Conservation (phyloP, 1,140 invertebrate genomes). For the Aphis gossypii region DNA sequence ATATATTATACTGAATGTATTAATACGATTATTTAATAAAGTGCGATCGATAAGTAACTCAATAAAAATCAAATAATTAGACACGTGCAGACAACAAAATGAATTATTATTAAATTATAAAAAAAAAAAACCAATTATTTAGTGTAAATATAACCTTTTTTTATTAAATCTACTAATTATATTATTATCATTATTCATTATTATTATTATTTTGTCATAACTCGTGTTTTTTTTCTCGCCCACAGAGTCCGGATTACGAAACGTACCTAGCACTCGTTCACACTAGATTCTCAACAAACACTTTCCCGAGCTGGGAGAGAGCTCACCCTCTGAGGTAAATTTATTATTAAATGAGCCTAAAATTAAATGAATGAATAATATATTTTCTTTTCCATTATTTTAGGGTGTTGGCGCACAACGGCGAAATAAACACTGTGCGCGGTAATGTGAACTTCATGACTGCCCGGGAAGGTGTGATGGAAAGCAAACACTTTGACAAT, state of each 20-base stretch:
- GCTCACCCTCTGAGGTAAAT: slow-evolving; percentile 94
- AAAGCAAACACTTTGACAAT: slow-evolving; percentile 82
- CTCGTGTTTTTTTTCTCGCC: background rate
- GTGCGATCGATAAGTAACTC: no score
- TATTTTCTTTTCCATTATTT: background rate
- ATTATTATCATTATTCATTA: no score
- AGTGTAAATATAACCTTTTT: background rate
- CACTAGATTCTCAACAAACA: slow-evolving; percentile 97
- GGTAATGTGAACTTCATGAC: slow-evolving; percentile 99
- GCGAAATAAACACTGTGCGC: slow-evolving; percentile 97
- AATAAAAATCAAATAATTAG: background rate
- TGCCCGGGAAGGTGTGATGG: slow-evolving; percentile 97
- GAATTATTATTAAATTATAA: background rate
- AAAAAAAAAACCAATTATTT: no score
- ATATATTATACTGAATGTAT: no score
- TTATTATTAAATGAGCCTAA: no score
- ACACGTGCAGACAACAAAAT: background rate
- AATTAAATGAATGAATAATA: background rate
- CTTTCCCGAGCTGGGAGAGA: slow-evolving; percentile 98
- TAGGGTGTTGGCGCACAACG: slow-evolving; percentile 96
- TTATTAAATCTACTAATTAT: background rate
- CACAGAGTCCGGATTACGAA: slow-evolving; percentile 79
- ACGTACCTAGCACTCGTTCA: slow-evolving; percentile 96
- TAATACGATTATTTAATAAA: no score
- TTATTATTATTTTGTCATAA: background rate